Conservation (phyloP, 2,797 vertebrate genomes). For the Cossypha polioptera region DNA sequence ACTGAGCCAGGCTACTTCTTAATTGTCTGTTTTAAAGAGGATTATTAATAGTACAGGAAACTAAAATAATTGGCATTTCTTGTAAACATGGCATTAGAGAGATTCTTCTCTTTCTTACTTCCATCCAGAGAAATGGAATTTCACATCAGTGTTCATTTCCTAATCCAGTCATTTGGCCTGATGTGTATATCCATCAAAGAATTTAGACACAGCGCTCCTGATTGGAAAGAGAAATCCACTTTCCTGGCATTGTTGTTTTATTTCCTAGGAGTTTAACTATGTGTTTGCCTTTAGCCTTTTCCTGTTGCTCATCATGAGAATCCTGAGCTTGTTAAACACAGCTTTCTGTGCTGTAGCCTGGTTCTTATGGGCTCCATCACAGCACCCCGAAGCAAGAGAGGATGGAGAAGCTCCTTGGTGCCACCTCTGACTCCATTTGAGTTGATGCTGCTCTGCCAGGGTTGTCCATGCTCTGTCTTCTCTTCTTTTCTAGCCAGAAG, state of each 20-base stretch:
- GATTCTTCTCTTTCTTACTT: neutral
- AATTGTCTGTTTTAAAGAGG: neutral
- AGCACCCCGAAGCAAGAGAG: neutral
- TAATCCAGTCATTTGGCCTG: neutral
- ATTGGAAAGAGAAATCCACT: neutral
- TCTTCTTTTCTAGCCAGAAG: neutral
- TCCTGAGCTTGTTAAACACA: neutral
- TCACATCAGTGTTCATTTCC: neutral
- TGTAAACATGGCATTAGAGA: neutral
- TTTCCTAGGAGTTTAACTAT: neutral
- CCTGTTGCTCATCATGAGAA: neutral
- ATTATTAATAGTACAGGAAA: neutral
- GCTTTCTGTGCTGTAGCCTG: neutral
- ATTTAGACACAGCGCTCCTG: neutral
- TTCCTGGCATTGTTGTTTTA: neutral
- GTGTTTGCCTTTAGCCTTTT: neutral
- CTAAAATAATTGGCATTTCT: conserved; percentile 18
- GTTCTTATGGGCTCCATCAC: neutral
- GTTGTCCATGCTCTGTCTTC: neutral
- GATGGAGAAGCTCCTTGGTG: neutral
- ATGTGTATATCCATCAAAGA: neutral
- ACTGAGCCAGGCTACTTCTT: neutral
- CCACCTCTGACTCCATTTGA: neutral
- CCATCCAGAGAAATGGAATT: conserved; percentile 15
- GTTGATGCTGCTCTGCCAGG: neutral